Conservation (phyloP, 2,888 invertebrate species). For the Chrysotoxum bicinctum region DNA sequence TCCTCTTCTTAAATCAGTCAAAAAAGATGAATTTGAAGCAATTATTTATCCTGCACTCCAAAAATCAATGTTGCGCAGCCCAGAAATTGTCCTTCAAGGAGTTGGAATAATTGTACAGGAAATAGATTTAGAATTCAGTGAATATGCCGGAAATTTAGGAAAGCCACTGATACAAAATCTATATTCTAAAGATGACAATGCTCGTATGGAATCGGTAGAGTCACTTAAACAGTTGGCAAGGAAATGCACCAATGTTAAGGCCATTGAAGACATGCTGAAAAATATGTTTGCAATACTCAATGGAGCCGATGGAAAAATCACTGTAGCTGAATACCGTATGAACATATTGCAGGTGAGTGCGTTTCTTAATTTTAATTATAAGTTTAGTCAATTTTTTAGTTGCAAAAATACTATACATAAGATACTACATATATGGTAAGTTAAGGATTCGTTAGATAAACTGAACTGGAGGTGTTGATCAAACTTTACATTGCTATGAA, state of each 20-base stretch:
- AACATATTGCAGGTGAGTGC: conserved; percentile 88
- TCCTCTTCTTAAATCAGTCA: conserved; percentile 85
- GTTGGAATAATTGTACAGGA: conserved; percentile 89
- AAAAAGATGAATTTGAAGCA: conserved; percentile 87
- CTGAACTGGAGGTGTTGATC: too few species aligned
- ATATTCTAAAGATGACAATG: conserved; percentile 91
- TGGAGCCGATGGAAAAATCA: conserved; percentile 95
- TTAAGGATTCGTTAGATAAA: too few species aligned
- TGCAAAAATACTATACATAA: too few species aligned
- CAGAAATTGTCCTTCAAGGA: conserved; percentile 93
- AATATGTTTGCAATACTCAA: conserved; percentile 91
- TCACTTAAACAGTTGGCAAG: conserved; percentile 88
- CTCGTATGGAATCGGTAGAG: conserved; percentile 88
- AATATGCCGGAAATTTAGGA: conserved; percentile 89
- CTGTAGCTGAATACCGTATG: conserved; percentile 93
- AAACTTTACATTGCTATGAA: too few species aligned
- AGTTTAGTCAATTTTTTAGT: background rate
- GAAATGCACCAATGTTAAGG: conserved; percentile 86
- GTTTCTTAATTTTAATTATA: background rate
- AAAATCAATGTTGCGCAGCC: conserved; percentile 95
- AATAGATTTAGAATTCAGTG: conserved; percentile 89
- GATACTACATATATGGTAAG: too few species aligned
- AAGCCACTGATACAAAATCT: conserved; percentile 92
- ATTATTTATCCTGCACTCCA: conserved; percentile 91
- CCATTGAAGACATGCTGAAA: conserved; percentile 87